Base-by-base conservation (phyloP, 2,888 invertebrate genomes). In the Drosophila kuntzei region DNA sequence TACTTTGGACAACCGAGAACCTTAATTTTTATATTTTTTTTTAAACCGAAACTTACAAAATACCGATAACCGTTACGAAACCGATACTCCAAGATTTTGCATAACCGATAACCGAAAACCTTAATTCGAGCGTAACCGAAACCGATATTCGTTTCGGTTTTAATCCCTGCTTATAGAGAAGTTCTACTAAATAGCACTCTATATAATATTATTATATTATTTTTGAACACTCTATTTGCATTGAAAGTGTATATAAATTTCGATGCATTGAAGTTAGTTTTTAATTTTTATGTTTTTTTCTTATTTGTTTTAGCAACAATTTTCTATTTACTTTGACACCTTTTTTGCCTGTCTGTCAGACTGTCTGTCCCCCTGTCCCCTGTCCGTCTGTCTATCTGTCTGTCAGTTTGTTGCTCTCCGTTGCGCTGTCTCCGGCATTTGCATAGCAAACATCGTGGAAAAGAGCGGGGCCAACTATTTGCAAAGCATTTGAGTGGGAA, bases 301-400 rank as follows among this genome's bases (percentile, higher is more conserved):
- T 63, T 46, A 41, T 64, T 66, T 55, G 64, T 25, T 57, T 18
- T 41, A 36, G 46, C 43, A 59, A 71, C 50, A 63, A 60, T 72
- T 89, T 83, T 84, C 85, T 78, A 89, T 89, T 87, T 84, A 55
- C 85, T 53, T 84, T 65, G 68, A 65, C 68, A 77, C 81, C 75
- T 80, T 71, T 74, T 57, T 55, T 27, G 44, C 36, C 63, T 29
- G 71, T 60, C 60, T 50, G 60, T 53, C 66, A 39, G 55, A 16
- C 46, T 34, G 44, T 53, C 53, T 46, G 5, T 43, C 46, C 29
- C 34, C 16, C 50, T 16, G n/a, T n/a, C n/a, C n/a, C n/a, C 12
- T 34, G 54, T 61, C 50, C 34, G 12, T 43, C 58, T n/a, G 43
- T 22, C 47, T 27, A 55, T 57, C 61, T 39, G 20, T 61, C 62